Base-by-base conservation (phyloP, 2,888 invertebrate species). In the Abrostola triplasia region DNA sequence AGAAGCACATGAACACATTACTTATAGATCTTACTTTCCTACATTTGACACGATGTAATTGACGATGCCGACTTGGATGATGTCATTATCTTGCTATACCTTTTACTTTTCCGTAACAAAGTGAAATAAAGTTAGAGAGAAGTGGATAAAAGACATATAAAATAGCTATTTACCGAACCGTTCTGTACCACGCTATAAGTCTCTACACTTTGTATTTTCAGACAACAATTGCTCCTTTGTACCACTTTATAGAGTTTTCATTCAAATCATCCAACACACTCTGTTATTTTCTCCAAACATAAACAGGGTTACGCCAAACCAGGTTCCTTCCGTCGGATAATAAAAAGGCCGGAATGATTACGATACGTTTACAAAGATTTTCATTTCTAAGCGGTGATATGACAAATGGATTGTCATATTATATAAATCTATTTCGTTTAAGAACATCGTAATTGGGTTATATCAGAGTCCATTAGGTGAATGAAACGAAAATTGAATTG, bases 401-500 rank as follows among this genome's bases (percentile, higher is more conserved):
- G 68, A 78, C 69, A 75, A 83, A 83, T 76, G 59, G 66, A 73
- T 72, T 54, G 38, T 64, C 64, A 57, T 55, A 59, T 54, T 64
- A 64, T 64, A 70, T 75, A 74, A 80, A 77, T 77, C 73, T 80
- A 80, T 79, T 81, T 76, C 70, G 79, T 80, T 83, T 73, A 73
- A 74, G 79, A 80, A 79, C 75, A 76, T 81, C 73, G 77, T 84
- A 85, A 88, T 85, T 87, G 73, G 78, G 82, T 85, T 86, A 84
- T 81, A 80, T 80, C 81, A 77, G 73, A 80, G 78, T 81, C 85
- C 84, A 88, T 88, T 87, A 87, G 73, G 74, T 67, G 75, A 79
- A 85, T 85, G 84, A 84, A 80, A 79, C 67, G 81, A 76, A 77
- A 84, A 84, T 84, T 84, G 81, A 85, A 86, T 87, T 82, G 83